These are phyloP conservation scores for Drosophila emarginata DNA, from an alignment of 2,888 invertebrate genomes.

Conservation along the genomic window DNA sequence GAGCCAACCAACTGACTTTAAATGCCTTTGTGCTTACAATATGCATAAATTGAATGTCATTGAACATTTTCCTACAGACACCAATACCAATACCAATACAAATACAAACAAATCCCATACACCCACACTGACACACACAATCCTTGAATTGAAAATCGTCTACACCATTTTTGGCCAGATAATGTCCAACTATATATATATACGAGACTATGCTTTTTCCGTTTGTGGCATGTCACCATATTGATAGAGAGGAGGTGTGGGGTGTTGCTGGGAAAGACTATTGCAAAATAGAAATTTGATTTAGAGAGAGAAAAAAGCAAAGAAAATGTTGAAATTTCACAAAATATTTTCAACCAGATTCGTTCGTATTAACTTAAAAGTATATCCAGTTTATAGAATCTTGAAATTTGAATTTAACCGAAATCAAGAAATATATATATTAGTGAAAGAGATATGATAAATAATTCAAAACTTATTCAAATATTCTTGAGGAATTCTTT, in stretches of 20 bases:
- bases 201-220: neutral
- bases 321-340: neutral
- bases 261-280: too few relatives aligned
- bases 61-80: slow-evolving; percentile 44
- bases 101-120: slow-evolving; percentile 14
- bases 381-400: neutral
- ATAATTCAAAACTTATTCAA: too few relatives aligned
- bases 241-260: too few relatives aligned
- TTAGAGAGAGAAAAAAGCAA: neutral
- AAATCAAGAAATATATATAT: too few relatives aligned
- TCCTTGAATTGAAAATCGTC: slow-evolving; percentile 3
- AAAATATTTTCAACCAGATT: neutral
- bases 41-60: slow-evolving; percentile 54
- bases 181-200: neutral
- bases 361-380: neutral
- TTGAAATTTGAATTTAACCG: too few relatives aligned
- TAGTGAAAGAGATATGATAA: too few relatives aligned
- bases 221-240: neutral
- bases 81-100: slow-evolving; percentile 17
- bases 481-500: too few relatives aligned
- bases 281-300: too few relatives aligned
- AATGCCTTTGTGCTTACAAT: slow-evolving; percentile 56
- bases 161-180: neutral
- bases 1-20: slow-evolving; percentile 51
- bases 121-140: slow-evolving; percentile 21